These are phyloP conservation scores for Eurois occulta DNA, from an alignment of 2,888 invertebrate species.

Conservation along the genomic window DNA sequence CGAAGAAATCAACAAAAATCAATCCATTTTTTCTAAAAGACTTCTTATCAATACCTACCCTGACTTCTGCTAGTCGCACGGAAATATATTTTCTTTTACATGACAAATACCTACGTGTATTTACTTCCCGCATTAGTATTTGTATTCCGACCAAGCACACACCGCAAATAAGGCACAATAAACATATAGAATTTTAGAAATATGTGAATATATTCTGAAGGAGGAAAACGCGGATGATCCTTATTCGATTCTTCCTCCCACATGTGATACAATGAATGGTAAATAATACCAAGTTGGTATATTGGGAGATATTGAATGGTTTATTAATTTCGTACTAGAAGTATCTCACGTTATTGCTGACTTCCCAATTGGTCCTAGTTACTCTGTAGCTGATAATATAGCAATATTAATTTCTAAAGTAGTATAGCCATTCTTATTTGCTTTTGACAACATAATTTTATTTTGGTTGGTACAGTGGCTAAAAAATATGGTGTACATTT, in stretches of 20 bases:
- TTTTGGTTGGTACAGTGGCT: background rate
- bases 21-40: background rate
- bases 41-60: background rate
- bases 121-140: slow-evolving; percentile 43
- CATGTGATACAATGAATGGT: slow-evolving; percentile 40
- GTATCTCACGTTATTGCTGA: slow-evolving; percentile 13
- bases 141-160: slow-evolving; percentile 40
- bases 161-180: slow-evolving; percentile 45
- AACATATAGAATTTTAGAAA: slow-evolving; percentile 51
- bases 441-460: background rate
- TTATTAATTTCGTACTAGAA: slow-evolving; percentile 22
- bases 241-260: slow-evolving; percentile 43
- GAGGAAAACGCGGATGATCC: slow-evolving; percentile 49
- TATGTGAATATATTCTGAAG: slow-evolving; percentile 46
- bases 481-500: background rate
- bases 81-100: slow-evolving; percentile 15
- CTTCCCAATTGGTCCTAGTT: slow-evolving; percentile 1
- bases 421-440: background rate
- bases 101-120: slow-evolving; percentile 20
- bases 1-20: background rate
- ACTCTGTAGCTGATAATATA: background rate
- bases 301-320: slow-evolving; percentile 15
- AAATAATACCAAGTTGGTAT: slow-evolving; percentile 44
- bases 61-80: background rate
- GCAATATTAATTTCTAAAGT: slow-evolving; percentile 1